Conservation (phyloP, 2,113 vertebrate genomes). For the Pseudolaguvia tuberculata region DNA sequence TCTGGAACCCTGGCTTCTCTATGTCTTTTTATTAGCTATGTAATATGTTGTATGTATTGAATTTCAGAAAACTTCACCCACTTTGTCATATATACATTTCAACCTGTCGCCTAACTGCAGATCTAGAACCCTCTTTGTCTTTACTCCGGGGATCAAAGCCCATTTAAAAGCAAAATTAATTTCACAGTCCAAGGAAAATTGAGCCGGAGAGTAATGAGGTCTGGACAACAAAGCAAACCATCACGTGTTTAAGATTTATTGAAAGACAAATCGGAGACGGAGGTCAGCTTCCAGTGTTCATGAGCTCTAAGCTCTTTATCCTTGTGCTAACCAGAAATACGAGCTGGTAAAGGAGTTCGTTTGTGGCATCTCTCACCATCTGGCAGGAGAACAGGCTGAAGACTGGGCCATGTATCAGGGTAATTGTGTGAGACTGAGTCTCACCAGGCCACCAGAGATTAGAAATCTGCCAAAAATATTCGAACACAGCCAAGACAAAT, state of each 20-base stretch:
- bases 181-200: constrained; percentile 23
- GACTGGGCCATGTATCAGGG: not conserved
- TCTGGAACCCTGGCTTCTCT: not conserved
- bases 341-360: constrained; percentile 13
- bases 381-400: constrained; percentile 11
- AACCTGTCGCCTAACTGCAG: constrained; percentile 21
- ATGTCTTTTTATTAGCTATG: constrained; percentile 42
- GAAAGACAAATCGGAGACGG: constrained; percentile 24
- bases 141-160: constrained; percentile 4
- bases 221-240: constrained; percentile 23
- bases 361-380: constrained; percentile 31
- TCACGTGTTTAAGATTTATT: constrained; percentile 30
- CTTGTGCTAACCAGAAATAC: not conserved
- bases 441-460: constrained; percentile 14
- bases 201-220: constrained; percentile 39
- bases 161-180: constrained; percentile 35
- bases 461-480: constrained; percentile 26
- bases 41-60: constrained; percentile 28
- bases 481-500: not conserved
- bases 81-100: constrained; percentile 7
- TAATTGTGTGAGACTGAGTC: constrained; percentile 21
- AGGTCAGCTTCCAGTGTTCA: constrained; percentile 19
- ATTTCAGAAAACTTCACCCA: constrained; percentile 25
- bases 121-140: constrained; percentile 33
- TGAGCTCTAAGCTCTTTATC: not conserved